phyloP scores from a whole-genome alignment of 2,113 vertebrate species.

The Lophius piscatorius region DNA sequence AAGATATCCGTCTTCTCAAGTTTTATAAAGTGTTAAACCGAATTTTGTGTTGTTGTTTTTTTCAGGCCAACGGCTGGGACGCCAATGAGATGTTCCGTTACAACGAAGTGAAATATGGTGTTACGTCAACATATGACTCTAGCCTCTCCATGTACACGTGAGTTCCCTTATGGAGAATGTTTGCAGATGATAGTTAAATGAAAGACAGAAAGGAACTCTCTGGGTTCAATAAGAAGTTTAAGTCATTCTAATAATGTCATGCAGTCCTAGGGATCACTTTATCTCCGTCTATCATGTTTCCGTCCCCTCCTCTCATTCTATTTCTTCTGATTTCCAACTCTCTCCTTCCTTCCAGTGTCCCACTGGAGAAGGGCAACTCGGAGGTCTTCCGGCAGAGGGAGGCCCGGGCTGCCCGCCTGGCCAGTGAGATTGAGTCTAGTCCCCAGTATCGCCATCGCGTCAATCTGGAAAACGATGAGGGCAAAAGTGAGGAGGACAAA shows the following conservation, averaged over 20 bases:
- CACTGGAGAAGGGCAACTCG: conserved; percentile 87
- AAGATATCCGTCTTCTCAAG: not conserved
- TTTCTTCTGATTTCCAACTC: not conserved
- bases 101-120: conserved; percentile 91
- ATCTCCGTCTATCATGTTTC: too few species aligned
- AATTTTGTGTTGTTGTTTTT: not conserved
- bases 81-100: conserved; percentile 94
- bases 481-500: conserved; percentile 89
- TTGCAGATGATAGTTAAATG: too few species aligned
- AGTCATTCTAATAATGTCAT: not conserved
- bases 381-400: conserved; percentile 88
- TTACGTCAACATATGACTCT: conserved; percentile 92
- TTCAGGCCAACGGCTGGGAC: conserved; percentile 92
- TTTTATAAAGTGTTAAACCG: not conserved
- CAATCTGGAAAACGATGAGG: conserved; percentile 88
- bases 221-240: too few species aligned
- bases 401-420: conserved; percentile 86
- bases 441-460: conserved; percentile 88
- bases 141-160: conserved; percentile 93
- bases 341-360: conserved; percentile 75
- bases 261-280: too few species aligned
- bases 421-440: conserved; percentile 90
- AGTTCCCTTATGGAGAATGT: conserved; percentile 69
- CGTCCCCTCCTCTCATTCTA: not conserved
- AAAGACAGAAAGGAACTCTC: too few species aligned